Conservation (phyloP, 2,888 invertebrate genomes). For the Glaucopsyche alexis region DNA sequence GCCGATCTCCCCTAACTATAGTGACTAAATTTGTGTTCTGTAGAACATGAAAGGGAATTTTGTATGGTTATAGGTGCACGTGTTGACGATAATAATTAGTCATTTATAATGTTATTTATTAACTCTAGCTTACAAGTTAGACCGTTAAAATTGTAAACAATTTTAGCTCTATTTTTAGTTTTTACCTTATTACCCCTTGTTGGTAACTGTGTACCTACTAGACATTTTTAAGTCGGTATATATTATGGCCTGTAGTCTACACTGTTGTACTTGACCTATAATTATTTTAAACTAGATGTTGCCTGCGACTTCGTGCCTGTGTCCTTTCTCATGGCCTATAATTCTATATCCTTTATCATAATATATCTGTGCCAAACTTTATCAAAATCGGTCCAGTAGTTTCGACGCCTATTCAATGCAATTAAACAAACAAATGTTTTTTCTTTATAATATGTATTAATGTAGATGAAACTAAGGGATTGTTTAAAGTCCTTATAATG, state of each 20-base stretch:
- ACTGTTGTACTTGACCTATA: too few species aligned
- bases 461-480: too few species aligned
- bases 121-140: background rate
- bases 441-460: too few species aligned
- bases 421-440: too few species aligned
- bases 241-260: background rate
- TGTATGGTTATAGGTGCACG: background rate
- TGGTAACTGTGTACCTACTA: background rate
- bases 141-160: background rate
- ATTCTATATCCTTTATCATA: too few species aligned
- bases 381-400: too few species aligned
- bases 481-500: too few species aligned
- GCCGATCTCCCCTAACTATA: background rate
- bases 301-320: too few species aligned
- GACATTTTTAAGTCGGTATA: background rate
- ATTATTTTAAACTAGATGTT: too few species aligned
- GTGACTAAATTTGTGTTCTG: constrained; percentile 2
- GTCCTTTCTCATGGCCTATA: too few species aligned
- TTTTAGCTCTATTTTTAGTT: background rate
- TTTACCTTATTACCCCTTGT: background rate
- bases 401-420: too few species aligned
- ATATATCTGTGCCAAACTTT: too few species aligned
- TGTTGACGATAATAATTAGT: constrained; percentile 3
- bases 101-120: background rate
- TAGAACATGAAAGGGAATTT: constrained; percentile 12